A percentile compares a stretch with the other conserved stretches of the same genome.
phyloP scores from a whole-genome alignment of 2,113 vertebrate species.

The Phalacrocorax aristotelis region DNA sequence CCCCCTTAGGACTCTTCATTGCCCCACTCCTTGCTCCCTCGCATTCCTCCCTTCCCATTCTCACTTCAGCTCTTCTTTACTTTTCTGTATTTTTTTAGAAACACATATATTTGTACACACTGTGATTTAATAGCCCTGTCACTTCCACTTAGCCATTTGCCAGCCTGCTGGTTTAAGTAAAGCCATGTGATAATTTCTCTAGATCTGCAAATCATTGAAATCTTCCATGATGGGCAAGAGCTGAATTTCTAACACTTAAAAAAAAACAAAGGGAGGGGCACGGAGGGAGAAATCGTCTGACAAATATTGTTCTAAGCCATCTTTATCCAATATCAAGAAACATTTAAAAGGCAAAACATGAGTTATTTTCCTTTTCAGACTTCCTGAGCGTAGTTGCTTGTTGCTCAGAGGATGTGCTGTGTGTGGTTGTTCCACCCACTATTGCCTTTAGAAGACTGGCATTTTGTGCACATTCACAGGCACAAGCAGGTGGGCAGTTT shows the following conservation, averaged over 20 bases:
- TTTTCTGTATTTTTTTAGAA: not conserved
- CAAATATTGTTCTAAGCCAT: not conserved
- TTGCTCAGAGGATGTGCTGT: not conserved
- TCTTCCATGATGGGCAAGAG: not conserved
- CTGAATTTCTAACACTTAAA: not conserved
- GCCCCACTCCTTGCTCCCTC: not conserved
- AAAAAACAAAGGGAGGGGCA: fast-evolving
- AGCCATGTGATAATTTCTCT: not conserved
- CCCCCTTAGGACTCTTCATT: not conserved
- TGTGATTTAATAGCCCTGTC: not conserved
- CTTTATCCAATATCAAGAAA: not conserved
- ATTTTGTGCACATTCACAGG: not conserved
- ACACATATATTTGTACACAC: not conserved
- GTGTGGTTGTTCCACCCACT: not conserved
- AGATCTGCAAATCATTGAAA: not conserved
- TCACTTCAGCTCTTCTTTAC: not conserved
- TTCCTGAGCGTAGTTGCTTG: not conserved
- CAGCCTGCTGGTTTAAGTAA: not conserved
- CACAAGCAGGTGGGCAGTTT: not conserved
- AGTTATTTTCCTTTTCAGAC: not conserved
- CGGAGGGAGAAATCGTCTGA: not conserved
- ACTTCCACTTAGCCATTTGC: not conserved
- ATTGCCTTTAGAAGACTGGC: not conserved
- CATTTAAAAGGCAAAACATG: not conserved
- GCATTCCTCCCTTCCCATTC: not conserved